phyloP scores from a whole-genome alignment of 2,797 vertebrate genomes.

The Gymnodraco acuticeps region DNA sequence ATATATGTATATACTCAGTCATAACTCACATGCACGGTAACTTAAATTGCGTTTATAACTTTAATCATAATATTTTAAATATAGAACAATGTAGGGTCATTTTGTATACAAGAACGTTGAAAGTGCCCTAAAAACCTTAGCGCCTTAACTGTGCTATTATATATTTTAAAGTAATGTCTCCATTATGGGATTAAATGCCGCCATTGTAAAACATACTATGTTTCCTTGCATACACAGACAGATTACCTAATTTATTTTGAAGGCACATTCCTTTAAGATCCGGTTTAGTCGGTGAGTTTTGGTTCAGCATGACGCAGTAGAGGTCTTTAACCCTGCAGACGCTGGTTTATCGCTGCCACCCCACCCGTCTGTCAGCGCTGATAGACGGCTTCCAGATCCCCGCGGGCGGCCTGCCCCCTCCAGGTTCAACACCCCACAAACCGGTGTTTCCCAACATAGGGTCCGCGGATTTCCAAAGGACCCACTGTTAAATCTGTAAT shows the following conservation, averaged over 20 bases:
- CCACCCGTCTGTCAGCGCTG: conserved; percentile 33
- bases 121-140: background rate
- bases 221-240: fast-evolving
- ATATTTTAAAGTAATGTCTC: background rate
- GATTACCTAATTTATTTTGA: conserved; percentile 39
- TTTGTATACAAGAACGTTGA: no score
- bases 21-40: background rate
- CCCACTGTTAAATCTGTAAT: background rate
- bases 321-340: conserved; percentile 28
- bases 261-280: fast-evolving
- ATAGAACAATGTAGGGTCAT: background rate
- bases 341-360: conserved; percentile 33
- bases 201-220: background rate
- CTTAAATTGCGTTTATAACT: background rate
- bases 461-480: background rate
- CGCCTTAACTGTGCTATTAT: background rate
- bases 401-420: conserved; percentile 14
- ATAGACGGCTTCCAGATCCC: conserved; percentile 22
- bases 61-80: background rate
- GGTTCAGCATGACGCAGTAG: background rate
- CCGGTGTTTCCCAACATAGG: background rate
- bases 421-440: conserved; percentile 4
- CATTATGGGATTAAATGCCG: background rate
- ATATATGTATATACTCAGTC: background rate
- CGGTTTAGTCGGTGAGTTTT: background rate